These are phyloP conservation scores for Morpho helenor DNA, from an alignment of 2,888 invertebrate genomes.

Conservation along the genomic window DNA sequence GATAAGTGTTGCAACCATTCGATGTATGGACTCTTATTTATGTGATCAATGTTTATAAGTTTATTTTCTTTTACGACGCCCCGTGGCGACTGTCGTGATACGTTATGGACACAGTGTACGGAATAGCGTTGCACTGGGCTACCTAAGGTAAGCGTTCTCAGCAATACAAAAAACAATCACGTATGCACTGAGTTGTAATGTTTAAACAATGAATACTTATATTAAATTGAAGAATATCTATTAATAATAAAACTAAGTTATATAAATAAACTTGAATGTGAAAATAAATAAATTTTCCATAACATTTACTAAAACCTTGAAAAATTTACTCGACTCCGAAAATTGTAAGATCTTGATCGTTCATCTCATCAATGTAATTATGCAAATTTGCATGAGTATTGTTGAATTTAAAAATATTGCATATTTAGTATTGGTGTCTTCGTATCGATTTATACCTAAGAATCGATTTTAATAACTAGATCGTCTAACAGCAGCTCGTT, in stretches of 20 bases:
- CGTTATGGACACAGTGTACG: constrained; percentile 31
- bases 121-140: constrained; percentile 30
- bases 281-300: constrained; percentile 4
- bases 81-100: constrained; percentile 20
- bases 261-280: constrained; percentile 1
- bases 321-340: constrained; percentile 1
- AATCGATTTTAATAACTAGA: constrained; percentile 30
- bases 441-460: background rate
- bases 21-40: constrained; percentile 28
- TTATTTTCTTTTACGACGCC: constrained; percentile 18
- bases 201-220: background rate
- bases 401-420: background rate
- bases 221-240: background rate
- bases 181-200: background rate
- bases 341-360: no score
- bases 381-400: background rate
- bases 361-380: background rate
- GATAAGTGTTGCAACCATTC: constrained; percentile 47
- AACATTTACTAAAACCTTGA: constrained; percentile 17
- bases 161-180: background rate
- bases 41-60: constrained; percentile 31
- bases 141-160: constrained; percentile 34
- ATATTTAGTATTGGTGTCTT: no score
- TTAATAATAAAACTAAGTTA: background rate
- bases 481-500: constrained; percentile 37